Evolutionary conservation across 2,888 invertebrate species (phyloP), one percentile per base, ranked within the genome.

Genomic region (Cactoblastis cactorum): DNA sequence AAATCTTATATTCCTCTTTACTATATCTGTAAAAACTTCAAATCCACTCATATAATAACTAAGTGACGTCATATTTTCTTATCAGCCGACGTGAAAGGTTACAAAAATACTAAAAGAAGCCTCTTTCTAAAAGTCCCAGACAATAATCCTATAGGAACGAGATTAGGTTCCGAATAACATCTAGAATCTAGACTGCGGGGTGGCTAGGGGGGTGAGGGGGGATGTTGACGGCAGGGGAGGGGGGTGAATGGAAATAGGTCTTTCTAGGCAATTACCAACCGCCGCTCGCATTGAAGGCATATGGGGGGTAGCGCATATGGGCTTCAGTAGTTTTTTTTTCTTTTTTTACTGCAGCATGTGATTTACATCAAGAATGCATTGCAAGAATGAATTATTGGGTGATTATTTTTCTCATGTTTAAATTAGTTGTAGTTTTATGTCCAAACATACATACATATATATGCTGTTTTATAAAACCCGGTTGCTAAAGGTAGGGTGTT

Each of bases 241-340:
- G 60, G 58, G 55, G 28, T 28, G 28, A 28, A 46, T 60, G 54
- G 65, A 72, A 78, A 77, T 74, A 70, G 78, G 80, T 79, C 79
- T 76, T 82, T 77, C 83, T 77, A 80, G 80, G 80, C 83, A 85
- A 84, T 84, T 84, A 84, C 83, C 78, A 78, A 73, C 68, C 74
- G 58, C 69, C 70, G 67, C 69, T 62, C 41, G 33, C 19, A 49
- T 41, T 49, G 39, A 43, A 61, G 45, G n/a, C n/a, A n/a, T n/a
- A 49, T 17, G 22, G 17, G 50, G 50, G 45, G 35, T 19, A 14
- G 19, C 34, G 33, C 34, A 46, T 46, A 34, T 34, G 45, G 33
- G 45, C 12, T 28, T 11, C 37, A 28, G 15, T 12, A 22, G 17
- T 17, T 43, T 43, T 43, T 43, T 43, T 14, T 28, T 43, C 43